These are phyloP conservation scores for Propithecus perrieri DNA, from an alignment of 2,797 vertebrate species.

Conservation along the genomic window DNA sequence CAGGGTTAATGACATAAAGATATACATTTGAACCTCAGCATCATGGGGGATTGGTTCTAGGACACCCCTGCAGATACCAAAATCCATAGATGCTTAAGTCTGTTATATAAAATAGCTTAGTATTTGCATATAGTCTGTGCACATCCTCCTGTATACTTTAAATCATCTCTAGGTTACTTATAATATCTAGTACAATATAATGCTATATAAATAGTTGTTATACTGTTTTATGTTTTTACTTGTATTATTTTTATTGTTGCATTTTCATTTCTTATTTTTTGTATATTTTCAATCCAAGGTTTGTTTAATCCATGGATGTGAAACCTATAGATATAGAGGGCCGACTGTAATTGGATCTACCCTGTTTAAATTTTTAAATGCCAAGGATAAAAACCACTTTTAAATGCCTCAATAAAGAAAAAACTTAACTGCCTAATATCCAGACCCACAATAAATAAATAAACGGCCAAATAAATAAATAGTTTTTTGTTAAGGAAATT, in stretches of 20 bases:
- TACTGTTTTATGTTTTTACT: background rate
- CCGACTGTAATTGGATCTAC: background rate
- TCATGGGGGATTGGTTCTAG: background rate
- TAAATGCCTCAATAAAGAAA: conserved; percentile 1
- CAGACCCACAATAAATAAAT: background rate
- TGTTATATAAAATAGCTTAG: background rate
- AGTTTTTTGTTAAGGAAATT: background rate
- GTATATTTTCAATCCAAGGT: background rate
- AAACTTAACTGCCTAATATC: background rate
- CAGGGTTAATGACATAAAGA: conserved; percentile 5
- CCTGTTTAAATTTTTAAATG: background rate
- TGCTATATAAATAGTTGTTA: background rate
- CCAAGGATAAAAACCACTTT: background rate
- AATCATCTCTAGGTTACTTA: background rate
- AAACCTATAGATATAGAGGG: background rate
- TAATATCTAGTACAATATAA: background rate
- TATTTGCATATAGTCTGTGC: background rate
- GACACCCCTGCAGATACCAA: background rate
- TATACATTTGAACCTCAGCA: background rate
- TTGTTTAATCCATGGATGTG: background rate
- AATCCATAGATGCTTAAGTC: background rate
- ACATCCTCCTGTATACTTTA: background rate
- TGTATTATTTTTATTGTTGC: background rate
- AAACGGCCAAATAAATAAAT: background rate
- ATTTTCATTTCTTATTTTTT: background rate